Conservation (phyloP, 2,797 vertebrate genomes). For the Petrocephalus schoutedeni region DNA sequence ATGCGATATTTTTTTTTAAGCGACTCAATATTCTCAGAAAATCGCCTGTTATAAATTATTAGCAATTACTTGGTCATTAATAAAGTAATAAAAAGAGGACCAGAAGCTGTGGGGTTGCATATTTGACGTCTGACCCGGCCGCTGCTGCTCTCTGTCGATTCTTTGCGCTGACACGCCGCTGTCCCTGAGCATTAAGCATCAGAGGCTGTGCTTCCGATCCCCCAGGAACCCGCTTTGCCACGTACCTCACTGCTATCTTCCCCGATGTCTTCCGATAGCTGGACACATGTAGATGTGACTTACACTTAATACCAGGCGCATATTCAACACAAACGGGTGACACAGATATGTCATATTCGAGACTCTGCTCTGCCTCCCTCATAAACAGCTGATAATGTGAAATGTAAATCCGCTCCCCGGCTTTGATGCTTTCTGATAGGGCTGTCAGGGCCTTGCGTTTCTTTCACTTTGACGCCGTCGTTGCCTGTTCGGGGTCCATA, state of each 20-base stretch:
- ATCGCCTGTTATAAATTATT: not conserved
- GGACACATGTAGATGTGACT: not conserved
- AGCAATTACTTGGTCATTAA: not conserved
- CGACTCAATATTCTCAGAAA: not conserved
- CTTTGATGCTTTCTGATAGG: slow-evolving; percentile 40
- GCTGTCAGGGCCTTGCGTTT: slow-evolving; percentile 36
- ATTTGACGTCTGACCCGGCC: not conserved
- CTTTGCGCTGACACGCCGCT: not conserved
- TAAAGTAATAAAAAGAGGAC: not conserved
- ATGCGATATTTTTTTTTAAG: not conserved
- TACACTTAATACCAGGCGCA: not conserved
- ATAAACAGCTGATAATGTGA: slow-evolving; percentile 7
- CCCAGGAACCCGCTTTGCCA: not conserved
- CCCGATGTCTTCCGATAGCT: not conserved
- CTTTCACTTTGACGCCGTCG: slow-evolving; percentile 25
- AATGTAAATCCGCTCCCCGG: slow-evolving; percentile 33
- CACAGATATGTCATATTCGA: not conserved
- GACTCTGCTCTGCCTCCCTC: not conserved
- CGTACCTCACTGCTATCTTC: not conserved
- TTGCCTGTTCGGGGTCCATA: slow-evolving; percentile 29
- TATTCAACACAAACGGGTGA: not conserved
- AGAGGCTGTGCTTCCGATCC: not conserved
- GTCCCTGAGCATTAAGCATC: not conserved
- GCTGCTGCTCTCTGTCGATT: not conserved
- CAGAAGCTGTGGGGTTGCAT: not conserved